Evolutionary conservation across 1,140 invertebrate genomes (phyloP).

Genomic region (Ceratitis capitata): DNA sequence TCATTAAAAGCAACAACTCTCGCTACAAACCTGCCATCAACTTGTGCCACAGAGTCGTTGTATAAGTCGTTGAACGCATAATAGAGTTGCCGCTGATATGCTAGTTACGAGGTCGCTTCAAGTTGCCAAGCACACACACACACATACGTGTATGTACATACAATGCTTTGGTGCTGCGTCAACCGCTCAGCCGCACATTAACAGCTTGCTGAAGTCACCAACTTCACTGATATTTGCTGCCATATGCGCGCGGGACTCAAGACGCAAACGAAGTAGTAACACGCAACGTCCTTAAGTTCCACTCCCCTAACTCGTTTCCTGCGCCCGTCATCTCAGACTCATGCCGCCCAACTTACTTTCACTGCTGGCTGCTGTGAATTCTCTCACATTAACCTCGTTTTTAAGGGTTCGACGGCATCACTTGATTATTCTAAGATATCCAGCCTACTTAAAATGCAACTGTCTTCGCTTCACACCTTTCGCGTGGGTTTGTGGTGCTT

Average conservation of each 20-base stretch:
- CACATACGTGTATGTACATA: neutral
- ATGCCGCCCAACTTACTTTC: neutral
- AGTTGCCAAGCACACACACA: neutral
- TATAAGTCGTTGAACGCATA: neutral
- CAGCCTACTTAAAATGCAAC: neutral
- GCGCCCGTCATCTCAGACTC: neutral
- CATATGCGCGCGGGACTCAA: neutral
- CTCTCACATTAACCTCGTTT: constrained; percentile 32
- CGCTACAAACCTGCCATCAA: neutral
- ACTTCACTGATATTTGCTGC: neutral
- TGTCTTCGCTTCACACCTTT: neutral
- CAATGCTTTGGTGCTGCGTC: no score
- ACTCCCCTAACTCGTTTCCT: neutral
- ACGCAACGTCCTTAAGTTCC: neutral
- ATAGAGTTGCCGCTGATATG: neutral
- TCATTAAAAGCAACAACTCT: neutral
- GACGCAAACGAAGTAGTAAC: neutral
- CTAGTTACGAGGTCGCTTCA: neutral
- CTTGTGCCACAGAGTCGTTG: neutral
- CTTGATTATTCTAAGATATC: neutral
- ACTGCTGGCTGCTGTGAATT: neutral
- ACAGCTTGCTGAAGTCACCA: neutral
- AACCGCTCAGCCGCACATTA: neutral
- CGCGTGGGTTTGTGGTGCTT: neutral
- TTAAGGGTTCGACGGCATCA: neutral